Conservation (phyloP, 2,888 invertebrate genomes). For the Drepana falcataria region DNA sequence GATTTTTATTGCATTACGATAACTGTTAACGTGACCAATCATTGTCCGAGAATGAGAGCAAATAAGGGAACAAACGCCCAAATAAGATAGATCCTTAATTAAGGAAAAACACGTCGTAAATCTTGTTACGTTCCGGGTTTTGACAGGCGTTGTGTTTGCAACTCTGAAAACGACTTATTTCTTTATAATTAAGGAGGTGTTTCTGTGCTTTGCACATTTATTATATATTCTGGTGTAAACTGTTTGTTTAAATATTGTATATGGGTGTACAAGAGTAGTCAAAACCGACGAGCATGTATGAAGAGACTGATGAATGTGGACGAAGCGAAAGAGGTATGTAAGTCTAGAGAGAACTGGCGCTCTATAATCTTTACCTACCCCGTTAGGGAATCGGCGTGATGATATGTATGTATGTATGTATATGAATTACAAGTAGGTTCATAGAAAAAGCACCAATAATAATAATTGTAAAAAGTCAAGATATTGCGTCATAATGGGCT, state of each 20-base stretch:
- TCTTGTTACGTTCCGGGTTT: background rate
- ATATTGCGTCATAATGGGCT: too few relatives aligned
- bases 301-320: too few relatives aligned
- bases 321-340: too few relatives aligned
- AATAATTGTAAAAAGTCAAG: too few relatives aligned
- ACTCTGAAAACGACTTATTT: background rate
- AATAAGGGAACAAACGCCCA: background rate
- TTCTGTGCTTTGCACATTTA: background rate
- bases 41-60: background rate
- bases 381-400: too few relatives aligned
- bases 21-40: background rate
- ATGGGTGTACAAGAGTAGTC: too few relatives aligned
- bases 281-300: too few relatives aligned
- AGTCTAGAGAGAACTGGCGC: too few relatives aligned
- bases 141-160: background rate
- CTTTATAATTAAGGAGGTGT: background rate
- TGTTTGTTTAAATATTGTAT: background rate
- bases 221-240: background rate
- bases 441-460: too few relatives aligned
- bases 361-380: too few relatives aligned
- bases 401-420: too few relatives aligned
- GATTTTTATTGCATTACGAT: background rate
- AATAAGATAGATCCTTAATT: background rate
- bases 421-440: too few relatives aligned
- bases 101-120: background rate